Base-by-base conservation (phyloP, 2,797 vertebrate species). In the Brotula barbata region DNA sequence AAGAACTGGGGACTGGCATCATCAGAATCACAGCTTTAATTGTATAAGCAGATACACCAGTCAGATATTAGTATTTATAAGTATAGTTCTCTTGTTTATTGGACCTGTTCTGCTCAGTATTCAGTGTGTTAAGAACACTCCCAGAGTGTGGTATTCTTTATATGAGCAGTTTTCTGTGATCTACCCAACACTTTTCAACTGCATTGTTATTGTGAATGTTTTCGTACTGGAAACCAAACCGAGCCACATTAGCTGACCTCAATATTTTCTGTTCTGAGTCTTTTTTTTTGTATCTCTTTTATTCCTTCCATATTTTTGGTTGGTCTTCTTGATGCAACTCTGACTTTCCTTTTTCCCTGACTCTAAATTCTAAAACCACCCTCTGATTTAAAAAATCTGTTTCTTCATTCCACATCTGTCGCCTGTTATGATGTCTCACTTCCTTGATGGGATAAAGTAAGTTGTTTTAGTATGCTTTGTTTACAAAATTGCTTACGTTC, bases 181-280 rank as follows among this genome's bases (percentile, higher is more conserved):
- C 56, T 62, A 42, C 41, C 56, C 47, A 58, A 46, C 54, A 71
- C 14, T 62, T 68, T 39, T 66, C 33, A 73, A 73, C 41, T 68
- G 44, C 78, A 60, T 58, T 68, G 56, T 71, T 72, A 49, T 82
- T 75, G 77, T 84, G 78, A 86, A 81, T 79, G 58, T 58, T 72
- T 50, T 58, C 64, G 40, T 84, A 87, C 87, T 89, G 85, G 87
- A 90, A 87, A 76, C 55, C 48, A 55, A 76, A 84, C 70, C 51
- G 84, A 90, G 88, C 87, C 84, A 87, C 77, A 80, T 86, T 75
- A 80, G 78, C 81, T 85, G 85, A 89, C 85, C 86, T 88, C 84
- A 83, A 62, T 77, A 78, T 75, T 82, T 76, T 34, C 51, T 69
- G 8, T 14, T 36, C 13, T 36, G 7, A 7, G 13, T 36, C 34